Evolutionary conservation across 2,797 vertebrate species (phyloP).

Genomic region (Huso huso): DNA sequence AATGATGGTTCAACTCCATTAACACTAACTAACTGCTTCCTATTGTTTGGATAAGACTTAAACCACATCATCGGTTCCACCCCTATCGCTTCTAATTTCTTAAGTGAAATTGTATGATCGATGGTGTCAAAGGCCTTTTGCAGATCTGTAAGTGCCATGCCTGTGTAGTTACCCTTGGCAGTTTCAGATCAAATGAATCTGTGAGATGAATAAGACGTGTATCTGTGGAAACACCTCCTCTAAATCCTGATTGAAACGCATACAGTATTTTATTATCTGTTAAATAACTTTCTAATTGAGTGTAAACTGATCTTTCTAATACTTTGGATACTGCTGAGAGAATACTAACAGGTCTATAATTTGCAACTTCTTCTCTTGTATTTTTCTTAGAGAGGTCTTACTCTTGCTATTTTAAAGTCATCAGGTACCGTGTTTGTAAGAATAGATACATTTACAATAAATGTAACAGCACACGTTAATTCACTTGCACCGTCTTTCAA

Average conservation of each 20-base stretch:
- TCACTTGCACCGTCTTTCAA: not conserved
- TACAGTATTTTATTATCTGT: not conserved
- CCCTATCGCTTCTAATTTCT: not conserved
- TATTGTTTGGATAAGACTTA: too few relatives aligned
- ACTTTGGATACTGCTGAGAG: not conserved
- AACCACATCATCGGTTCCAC: too few relatives aligned
- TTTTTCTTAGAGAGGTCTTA: not conserved
- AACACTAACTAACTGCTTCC: too few relatives aligned
- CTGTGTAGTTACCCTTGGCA: not conserved
- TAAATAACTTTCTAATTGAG: not conserved
- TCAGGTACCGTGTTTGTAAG: not conserved
- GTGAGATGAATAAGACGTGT: not conserved
- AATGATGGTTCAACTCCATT: too few relatives aligned
- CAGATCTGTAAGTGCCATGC: not conserved
- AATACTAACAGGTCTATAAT: not conserved
- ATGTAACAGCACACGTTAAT: not conserved
- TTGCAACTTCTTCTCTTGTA: not conserved
- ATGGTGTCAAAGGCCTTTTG: not conserved
- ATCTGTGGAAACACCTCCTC: not conserved
- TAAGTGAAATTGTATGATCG: not conserved
- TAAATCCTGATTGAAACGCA: too few relatives aligned
- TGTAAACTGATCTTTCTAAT: not conserved
- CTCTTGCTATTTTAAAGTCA: not conserved
- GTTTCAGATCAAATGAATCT: not conserved
- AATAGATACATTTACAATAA: not conserved